A percentile compares a stretch with the other conserved stretches of the same genome.
phyloP scores from a whole-genome alignment of 2,888 invertebrate genomes.

The Aquatica leii region DNA sequence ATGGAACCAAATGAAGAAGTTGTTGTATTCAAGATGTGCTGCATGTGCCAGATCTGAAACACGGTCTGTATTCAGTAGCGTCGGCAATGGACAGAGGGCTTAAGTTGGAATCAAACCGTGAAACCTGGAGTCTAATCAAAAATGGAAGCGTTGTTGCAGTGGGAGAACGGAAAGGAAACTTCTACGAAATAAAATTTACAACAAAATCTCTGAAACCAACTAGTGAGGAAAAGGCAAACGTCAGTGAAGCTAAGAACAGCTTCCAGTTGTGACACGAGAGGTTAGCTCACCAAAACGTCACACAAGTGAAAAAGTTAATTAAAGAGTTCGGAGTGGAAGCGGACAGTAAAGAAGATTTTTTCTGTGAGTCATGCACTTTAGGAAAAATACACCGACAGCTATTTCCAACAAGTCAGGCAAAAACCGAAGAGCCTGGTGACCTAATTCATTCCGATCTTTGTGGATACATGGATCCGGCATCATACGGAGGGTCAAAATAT shows the following conservation, averaged over 20 bases:
- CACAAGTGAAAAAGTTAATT: background rate
- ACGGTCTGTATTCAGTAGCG: no score
- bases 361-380: no score
- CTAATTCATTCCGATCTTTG: background rate
- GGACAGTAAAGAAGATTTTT: background rate
- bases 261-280: no score
- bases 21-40: background rate
- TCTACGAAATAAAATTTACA: no score
- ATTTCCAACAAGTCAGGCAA: no score
- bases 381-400: no score
- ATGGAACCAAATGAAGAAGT: background rate
- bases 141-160: background rate
- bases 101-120: no score
- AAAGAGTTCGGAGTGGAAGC: background rate
- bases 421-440: no score
- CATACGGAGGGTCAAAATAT: background rate
- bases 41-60: background rate
- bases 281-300: slow-evolving; percentile 1
- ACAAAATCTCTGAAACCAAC: background rate
- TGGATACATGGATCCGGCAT: background rate
- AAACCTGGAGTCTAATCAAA: no score
- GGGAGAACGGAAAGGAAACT: background rate
- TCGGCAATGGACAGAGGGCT: no score
- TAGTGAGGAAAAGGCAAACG: no score
- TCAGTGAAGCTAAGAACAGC: no score